phyloP scores from a whole-genome alignment of 2,888 invertebrate genomes.

The Dastarcus helophoroides region DNA sequence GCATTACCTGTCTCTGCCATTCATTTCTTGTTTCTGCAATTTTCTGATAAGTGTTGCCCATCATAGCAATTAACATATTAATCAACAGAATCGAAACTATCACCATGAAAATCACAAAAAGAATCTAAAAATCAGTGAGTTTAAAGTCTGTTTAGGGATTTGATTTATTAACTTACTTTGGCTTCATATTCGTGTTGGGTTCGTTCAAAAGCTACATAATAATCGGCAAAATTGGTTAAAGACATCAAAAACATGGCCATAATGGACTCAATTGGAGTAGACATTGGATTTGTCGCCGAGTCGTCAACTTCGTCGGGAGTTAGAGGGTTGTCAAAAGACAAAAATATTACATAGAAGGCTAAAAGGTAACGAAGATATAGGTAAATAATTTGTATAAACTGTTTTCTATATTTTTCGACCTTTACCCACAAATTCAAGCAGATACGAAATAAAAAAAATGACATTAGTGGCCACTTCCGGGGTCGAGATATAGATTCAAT shows the following conservation, averaged over 20 bases:
- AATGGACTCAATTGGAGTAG: slow-evolving; percentile 85
- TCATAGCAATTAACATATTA: slow-evolving; percentile 99
- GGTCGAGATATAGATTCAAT: too few species aligned
- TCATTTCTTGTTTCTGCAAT: slow-evolving; percentile 95
- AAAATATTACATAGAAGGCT: slow-evolving; percentile 86
- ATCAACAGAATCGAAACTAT: slow-evolving; percentile 90
- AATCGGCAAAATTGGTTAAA: slow-evolving; percentile 90
- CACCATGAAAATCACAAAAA: slow-evolving; percentile 96
- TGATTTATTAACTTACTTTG: slow-evolving; percentile 46
- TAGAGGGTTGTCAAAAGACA: slow-evolving; percentile 75
- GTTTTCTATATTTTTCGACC: too few species aligned
- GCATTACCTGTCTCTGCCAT: slow-evolving; percentile 84
- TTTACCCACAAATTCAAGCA: too few species aligned
- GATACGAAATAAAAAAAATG: too few species aligned
- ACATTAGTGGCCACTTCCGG: too few species aligned
- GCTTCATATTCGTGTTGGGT: slow-evolving; percentile 83
- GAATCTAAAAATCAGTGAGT: slow-evolving; percentile 42
- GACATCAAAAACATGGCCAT: slow-evolving; percentile 99
- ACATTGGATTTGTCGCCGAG: slow-evolving; percentile 74
- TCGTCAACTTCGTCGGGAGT: slow-evolving; percentile 76
- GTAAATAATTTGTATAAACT: too few species aligned
- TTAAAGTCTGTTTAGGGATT: background rate
- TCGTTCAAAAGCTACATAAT: slow-evolving; percentile 80
- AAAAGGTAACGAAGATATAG: slow-evolving; percentile 12
- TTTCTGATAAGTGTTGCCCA: slow-evolving; percentile 98